Percentiles rank a stretch among this genome's conserved stretches.
phyloP scores from a whole-genome alignment of 2,113 vertebrate species.

The Camelus bactrianus region DNA sequence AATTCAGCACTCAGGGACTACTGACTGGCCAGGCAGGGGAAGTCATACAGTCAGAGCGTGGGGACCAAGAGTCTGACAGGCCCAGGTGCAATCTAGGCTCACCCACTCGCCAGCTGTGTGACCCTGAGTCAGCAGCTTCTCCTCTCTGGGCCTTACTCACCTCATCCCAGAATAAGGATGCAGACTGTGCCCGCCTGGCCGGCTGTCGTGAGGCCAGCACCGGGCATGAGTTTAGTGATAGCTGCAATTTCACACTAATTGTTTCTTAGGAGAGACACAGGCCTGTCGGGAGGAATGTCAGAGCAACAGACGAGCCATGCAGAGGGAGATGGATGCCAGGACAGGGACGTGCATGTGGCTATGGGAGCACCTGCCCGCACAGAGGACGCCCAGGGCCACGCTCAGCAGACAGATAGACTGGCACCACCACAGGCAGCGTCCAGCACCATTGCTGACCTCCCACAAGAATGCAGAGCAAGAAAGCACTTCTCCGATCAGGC shows the following conservation, averaged over 20 bases:
- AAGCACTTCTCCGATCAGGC: not conserved
- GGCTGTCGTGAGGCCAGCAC: not conserved
- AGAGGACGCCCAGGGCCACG: not conserved
- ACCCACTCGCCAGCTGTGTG: not conserved
- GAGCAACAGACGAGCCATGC: not conserved
- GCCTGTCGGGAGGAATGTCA: not conserved
- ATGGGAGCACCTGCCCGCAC: not conserved
- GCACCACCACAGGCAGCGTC: fast-evolving
- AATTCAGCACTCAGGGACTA: not conserved
- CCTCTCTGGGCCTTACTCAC: not conserved
- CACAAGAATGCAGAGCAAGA: not conserved
- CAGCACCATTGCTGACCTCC: not conserved
- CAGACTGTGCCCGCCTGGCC: no score
- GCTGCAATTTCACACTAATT: fast-evolving
- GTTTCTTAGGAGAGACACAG: not conserved
- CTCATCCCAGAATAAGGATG: not conserved
- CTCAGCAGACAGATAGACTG: not conserved
- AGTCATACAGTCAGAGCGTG: fast-evolving
- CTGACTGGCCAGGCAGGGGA: fast-evolving
- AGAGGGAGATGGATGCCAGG: not conserved
- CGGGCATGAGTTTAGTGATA: not conserved
- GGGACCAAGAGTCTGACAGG: not conserved
- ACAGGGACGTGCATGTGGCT: not conserved
- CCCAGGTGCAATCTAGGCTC: fast-evolving
- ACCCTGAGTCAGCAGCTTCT: not conserved